Conservation (phyloP, 2,797 vertebrate species). For the Enteromius fasciolatus region DNA sequence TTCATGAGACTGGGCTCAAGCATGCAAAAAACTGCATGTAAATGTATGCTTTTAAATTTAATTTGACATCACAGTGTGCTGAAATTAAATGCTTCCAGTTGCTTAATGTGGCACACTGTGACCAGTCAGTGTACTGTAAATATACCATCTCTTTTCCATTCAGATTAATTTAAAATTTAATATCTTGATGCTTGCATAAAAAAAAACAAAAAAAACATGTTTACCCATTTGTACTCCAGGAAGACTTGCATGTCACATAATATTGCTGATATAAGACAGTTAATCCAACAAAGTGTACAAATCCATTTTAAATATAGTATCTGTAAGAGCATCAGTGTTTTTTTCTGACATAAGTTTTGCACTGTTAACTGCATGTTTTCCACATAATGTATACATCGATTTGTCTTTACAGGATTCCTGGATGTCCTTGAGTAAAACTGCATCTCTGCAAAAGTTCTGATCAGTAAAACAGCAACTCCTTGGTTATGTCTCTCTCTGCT, state of each 20-base stretch:
- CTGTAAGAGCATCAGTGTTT: not conserved
- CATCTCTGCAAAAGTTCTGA: not conserved
- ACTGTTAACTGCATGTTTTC: not conserved
- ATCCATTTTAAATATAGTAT: not conserved
- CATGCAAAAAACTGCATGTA: not conserved
- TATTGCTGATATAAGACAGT: not conserved
- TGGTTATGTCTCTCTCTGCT: constrained; percentile 76
- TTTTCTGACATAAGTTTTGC: not conserved
- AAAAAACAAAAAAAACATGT: not conserved
- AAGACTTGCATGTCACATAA: not conserved
- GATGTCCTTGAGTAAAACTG: constrained; percentile 9
- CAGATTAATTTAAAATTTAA: not conserved
- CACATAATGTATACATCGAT: not conserved
- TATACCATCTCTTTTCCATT: not conserved
- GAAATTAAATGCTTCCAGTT: not conserved
- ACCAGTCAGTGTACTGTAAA: not conserved
- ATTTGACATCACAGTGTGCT: not conserved
- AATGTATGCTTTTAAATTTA: not conserved
- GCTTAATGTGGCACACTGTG: not conserved
- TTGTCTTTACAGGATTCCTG: not conserved
- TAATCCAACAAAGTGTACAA: not conserved
- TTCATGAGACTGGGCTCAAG: not conserved
- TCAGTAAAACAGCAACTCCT: not conserved
- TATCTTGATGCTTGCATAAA: not conserved
- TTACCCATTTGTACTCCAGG: not conserved